Base-by-base conservation (phyloP, 1,140 invertebrate genomes). In the Megalonaias nervosa region DNA sequence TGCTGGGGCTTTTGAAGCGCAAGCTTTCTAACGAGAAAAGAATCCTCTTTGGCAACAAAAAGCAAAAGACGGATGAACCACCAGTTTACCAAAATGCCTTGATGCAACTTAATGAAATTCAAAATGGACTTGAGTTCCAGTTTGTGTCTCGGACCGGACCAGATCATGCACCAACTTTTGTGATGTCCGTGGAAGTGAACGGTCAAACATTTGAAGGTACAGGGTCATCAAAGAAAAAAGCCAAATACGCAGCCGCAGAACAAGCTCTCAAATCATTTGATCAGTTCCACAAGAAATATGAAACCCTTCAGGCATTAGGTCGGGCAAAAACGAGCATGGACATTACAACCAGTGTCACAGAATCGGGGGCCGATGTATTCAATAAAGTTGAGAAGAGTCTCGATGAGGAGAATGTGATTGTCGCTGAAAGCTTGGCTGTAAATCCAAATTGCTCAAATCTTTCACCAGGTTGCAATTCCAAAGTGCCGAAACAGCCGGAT, bases 141-240 rank as follows among this genome's bases (percentile, higher is more conserved):
- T 16, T 77, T 16, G 92, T 95, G n/a, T 93, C 93, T 55, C 94
- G 95, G 90, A 93, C 92, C 14, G 96, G 96, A 0, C 96, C 96
- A 3, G 94, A 95, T 1, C 96, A 98, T 90, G 94, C 94, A 26
- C 96, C 96, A 0, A 92, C 94, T 81, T 98, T 97, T 89, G 95
- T 93, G 3, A 95, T 97, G 74, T 93, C 94, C 2, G 96, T 97
- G n/a, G 88, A 90, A 71, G 94, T 96, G n/a, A 94, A 96, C 90
- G 94, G 94, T 12, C 93, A 95, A 86, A 92, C 92, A 26, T 96
- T 95, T 87, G 92, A 93, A 82, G 95, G 95, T 48, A 67, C 67
- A 19, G 91, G 90, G 17, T 84, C 93, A 57, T 95, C 95, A 48
- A 97, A 97, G 89, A 96, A 96, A 87, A 91, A 93, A 78, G 95